Evolutionary conservation across 2,888 invertebrate genomes (phyloP).

Genomic region (Elmis aenea): DNA sequence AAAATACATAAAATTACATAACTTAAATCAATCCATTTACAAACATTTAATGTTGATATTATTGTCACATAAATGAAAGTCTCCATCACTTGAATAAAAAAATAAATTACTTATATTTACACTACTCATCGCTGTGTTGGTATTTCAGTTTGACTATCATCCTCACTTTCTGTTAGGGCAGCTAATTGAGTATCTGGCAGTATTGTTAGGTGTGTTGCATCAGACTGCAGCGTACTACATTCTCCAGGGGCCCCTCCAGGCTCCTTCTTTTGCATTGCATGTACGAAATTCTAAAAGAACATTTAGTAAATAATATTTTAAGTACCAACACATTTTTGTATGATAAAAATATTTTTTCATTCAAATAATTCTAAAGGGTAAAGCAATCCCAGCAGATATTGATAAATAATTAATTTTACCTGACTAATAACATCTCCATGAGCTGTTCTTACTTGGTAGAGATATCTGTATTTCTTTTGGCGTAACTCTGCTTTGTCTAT

Average conservation of each 20-base stretch:
- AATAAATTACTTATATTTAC: slow-evolving; percentile 4
- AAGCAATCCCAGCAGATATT: too few relatives aligned
- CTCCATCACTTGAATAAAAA: slow-evolving; percentile 8
- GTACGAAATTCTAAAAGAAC: slow-evolving; percentile 67
- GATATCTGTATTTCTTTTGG: slow-evolving; percentile 79
- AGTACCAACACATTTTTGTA: too few relatives aligned
- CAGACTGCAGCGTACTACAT: slow-evolving; percentile 71
- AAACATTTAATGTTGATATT: too few relatives aligned
- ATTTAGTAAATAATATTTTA: too few relatives aligned
- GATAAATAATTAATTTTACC: too few relatives aligned
- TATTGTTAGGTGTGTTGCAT: slow-evolving; percentile 71
- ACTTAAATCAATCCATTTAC: too few relatives aligned
- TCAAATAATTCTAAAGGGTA: too few relatives aligned
- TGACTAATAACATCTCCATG: slow-evolving; percentile 88
- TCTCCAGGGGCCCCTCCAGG: slow-evolving; percentile 53
- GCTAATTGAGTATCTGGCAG: slow-evolving; percentile 61
- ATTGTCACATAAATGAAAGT: slow-evolving; percentile 19
- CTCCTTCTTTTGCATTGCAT: slow-evolving; percentile 64
- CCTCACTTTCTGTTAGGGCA: slow-evolving; percentile 57
- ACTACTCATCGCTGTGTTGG: slow-evolving; percentile 33
- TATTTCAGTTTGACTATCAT: slow-evolving; percentile 47
- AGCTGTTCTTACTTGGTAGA: slow-evolving; percentile 84
- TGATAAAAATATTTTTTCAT: too few relatives aligned
- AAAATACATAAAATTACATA: too few relatives aligned
- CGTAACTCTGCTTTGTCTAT: slow-evolving; percentile 74